Evolutionary conservation across 2,113 vertebrate species (phyloP).

Genomic region (Sigmodon hispidus): DNA sequence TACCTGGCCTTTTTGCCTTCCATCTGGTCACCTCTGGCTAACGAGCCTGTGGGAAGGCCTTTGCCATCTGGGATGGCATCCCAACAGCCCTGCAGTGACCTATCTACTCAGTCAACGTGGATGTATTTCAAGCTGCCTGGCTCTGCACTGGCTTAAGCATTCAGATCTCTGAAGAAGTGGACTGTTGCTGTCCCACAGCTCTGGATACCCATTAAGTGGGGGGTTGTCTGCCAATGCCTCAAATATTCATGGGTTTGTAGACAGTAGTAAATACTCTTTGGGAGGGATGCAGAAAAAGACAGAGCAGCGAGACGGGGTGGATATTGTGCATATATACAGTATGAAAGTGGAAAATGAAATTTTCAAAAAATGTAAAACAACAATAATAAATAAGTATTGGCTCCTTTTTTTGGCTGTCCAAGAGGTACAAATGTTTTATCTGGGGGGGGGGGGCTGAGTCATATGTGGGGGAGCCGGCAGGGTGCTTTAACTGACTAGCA

Average conservation of each 20-base stretch:
- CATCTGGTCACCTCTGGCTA: constrained; percentile 8
- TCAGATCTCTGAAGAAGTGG: background rate
- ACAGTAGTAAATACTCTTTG: background rate
- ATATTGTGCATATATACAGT: background rate
- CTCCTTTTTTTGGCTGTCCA: constrained; percentile 37
- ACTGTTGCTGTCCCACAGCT: background rate
- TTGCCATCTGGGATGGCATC: constrained; percentile 50
- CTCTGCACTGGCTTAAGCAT: constrained; percentile 21
- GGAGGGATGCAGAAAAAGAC: background rate
- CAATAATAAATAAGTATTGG: background rate
- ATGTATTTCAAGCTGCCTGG: constrained; percentile 37
- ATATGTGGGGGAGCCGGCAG: constrained; percentile 4
- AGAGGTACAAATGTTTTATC: background rate
- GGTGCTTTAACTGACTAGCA: constrained; percentile 15
- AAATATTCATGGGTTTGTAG: background rate
- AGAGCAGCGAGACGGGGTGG: background rate
- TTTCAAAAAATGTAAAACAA: background rate
- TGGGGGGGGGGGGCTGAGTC: background rate
- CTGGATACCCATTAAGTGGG: background rate
- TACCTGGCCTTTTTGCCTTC: constrained; percentile 56
- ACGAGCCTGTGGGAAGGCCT: constrained; percentile 62
- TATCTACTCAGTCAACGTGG: constrained; percentile 68
- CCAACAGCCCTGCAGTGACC: constrained; percentile 73
- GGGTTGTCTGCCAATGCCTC: background rate
- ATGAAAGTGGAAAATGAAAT: no score